Evolutionary conservation across 2,888 invertebrate species (phyloP).

Genomic region (Lithophane ornitopus): DNA sequence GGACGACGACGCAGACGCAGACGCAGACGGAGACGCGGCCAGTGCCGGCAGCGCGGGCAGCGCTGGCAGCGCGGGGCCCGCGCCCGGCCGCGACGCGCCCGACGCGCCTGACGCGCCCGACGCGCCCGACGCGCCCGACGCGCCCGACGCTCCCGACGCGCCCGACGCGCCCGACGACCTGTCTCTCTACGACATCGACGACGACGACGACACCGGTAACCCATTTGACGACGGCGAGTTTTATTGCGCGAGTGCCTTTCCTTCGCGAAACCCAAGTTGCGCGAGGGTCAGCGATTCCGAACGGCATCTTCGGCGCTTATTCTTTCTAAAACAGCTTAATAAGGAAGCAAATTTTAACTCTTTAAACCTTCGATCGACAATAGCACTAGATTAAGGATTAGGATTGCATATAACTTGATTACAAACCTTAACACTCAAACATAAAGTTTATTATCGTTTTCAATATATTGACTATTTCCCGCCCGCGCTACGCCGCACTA

Average conservation of each 20-base stretch:
- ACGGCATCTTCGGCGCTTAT: not conserved
- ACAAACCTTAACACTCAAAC: too few relatives aligned
- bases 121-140: conserved; percentile 60
- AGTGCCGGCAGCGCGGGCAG: conserved; percentile 13
- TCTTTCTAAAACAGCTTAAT: not conserved
- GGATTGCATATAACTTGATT: too few relatives aligned
- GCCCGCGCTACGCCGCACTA: too few relatives aligned
- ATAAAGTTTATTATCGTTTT: too few relatives aligned
- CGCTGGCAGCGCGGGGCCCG: conserved; percentile 9
- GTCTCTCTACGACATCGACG: conserved; percentile 76
- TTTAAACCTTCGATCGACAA: not conserved
- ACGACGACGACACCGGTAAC: conserved; percentile 70
- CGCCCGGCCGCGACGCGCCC: conserved; percentile 36
- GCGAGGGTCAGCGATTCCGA: too few relatives aligned
- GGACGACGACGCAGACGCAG: conserved; percentile 9
- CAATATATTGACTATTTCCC: too few relatives aligned
- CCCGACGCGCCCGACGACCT: conserved; percentile 72
- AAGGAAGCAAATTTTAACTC: not conserved
- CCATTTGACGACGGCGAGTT: too few relatives aligned
- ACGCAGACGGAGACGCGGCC: conserved; percentile 10
- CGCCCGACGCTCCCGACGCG: conserved; percentile 62
- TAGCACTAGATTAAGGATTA: too few relatives aligned
- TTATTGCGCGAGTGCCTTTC: not conserved
- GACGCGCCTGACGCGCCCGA: conserved; percentile 62
- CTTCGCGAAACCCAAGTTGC: not conserved